Percentiles rank a stretch among this genome's conserved stretches.
Conservation (phyloP, 2,113 vertebrate genomes). For the Axis porcinus region DNA sequence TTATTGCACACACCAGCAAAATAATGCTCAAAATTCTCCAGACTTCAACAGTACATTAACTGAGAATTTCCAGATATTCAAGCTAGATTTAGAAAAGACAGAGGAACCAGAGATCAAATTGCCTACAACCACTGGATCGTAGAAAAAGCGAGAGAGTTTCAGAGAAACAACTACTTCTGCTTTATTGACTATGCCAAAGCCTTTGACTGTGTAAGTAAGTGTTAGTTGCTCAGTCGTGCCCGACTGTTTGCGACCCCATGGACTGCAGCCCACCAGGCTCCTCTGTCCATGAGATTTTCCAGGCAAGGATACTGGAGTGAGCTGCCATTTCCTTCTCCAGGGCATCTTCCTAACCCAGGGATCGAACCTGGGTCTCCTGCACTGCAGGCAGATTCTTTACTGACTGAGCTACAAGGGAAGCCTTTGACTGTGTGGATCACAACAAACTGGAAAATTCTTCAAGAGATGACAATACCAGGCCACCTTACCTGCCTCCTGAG, state of each 20-base stretch:
- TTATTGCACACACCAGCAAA: neutral
- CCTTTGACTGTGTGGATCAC: neutral
- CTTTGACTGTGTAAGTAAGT: neutral
- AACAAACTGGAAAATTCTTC: neutral
- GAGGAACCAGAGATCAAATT: neutral
- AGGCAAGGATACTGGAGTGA: too few species aligned
- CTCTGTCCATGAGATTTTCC: too few species aligned
- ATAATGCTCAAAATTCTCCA: neutral
- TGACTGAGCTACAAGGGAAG: too few species aligned
- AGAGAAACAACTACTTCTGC: neutral
- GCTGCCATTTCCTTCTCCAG: too few species aligned
- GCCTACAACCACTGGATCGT: neutral
- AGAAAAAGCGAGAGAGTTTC: neutral
- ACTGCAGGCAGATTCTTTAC: too few species aligned
- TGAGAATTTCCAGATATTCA: neutral
- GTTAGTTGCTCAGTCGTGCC: too few species aligned
- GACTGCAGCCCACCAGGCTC: too few species aligned
- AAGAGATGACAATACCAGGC: neutral
- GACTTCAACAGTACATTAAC: neutral
- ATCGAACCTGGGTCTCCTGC: too few species aligned
- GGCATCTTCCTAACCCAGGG: too few species aligned
- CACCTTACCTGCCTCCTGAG: neutral
- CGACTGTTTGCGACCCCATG: too few species aligned
- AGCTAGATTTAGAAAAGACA: neutral
- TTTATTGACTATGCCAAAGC: neutral